Evolutionary conservation across 2,113 vertebrate genomes (phyloP).

Genomic region (Podarcis cretensis): DNA sequence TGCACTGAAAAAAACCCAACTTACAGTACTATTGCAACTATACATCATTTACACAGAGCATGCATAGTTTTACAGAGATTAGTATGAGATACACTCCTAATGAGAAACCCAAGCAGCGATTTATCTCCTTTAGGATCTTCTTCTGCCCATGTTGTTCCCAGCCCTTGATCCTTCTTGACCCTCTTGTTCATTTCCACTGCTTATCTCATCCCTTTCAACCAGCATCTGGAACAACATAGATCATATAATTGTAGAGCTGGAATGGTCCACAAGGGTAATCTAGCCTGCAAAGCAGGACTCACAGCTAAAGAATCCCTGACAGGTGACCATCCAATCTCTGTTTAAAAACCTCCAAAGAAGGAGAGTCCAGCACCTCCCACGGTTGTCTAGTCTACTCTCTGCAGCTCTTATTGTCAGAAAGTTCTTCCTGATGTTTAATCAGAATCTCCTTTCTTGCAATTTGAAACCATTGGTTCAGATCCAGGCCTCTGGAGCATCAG

Average conservation of each 20-base stretch:
- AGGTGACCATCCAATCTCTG: no score
- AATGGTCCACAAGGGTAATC: no score
- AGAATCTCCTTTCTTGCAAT: no score
- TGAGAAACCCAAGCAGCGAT: not conserved
- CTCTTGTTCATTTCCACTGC: not conserved
- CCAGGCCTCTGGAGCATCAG: no score
- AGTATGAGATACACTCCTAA: not conserved
- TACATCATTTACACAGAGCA: not conserved
- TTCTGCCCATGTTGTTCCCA: not conserved
- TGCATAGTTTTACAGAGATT: not conserved
- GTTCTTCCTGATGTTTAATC: no score
- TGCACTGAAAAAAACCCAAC: not conserved
- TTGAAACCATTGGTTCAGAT: no score
- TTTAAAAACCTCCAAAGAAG: no score
- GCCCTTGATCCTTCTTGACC: not conserved
- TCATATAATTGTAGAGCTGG: not conserved
- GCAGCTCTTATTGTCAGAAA: no score
- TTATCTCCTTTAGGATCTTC: not conserved
- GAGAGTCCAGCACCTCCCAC: no score
- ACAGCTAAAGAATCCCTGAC: no score
- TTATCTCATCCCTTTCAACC: not conserved
- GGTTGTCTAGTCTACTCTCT: no score
- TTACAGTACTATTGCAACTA: not conserved
- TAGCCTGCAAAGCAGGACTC: no score
- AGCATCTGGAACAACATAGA: not conserved